Evolutionary conservation across 2,888 invertebrate genomes (phyloP).

Genomic region (Cephus pygmeus): DNA sequence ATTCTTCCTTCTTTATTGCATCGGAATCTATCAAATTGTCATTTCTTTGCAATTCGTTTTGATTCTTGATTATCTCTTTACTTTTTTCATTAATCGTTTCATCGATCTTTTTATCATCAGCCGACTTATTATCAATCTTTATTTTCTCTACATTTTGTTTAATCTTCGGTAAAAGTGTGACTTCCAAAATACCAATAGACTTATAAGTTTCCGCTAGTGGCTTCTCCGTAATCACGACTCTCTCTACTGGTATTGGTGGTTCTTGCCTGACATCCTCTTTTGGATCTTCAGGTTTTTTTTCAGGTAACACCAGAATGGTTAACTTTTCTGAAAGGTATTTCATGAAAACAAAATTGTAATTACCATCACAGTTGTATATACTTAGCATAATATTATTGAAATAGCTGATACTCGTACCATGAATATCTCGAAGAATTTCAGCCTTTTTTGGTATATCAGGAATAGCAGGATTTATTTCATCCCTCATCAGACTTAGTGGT

Average conservation of each 20-base stretch:
- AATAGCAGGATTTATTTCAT: conserved; percentile 37
- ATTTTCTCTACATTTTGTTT: conserved; percentile 74
- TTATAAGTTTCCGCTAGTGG: conserved; percentile 41
- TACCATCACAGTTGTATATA: background rate
- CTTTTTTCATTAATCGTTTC: conserved; percentile 11
- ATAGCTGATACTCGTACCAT: conserved; percentile 33
- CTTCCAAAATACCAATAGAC: conserved; percentile 20
- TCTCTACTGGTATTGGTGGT: conserved; percentile 62
- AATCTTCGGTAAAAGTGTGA: conserved; percentile 47
- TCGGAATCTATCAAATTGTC: conserved; percentile 59
- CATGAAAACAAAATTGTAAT: background rate
- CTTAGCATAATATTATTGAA: background rate
- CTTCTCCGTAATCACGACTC: conserved; percentile 51
- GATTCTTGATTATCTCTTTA: conserved; percentile 39
- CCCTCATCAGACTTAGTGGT: conserved; percentile 47
- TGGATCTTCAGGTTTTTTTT: conserved; percentile 22
- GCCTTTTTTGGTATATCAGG: conserved; percentile 31
- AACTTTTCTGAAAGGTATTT: background rate
- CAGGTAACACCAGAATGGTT: background rate
- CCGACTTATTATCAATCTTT: conserved; percentile 68
- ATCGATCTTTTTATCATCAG: conserved; percentile 32
- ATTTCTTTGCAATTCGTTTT: conserved; percentile 57
- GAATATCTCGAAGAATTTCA: conserved; percentile 32
- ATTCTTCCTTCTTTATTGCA: conserved; percentile 65
- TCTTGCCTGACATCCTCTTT: conserved; percentile 52